Conservation (phyloP, 2,113 vertebrate genomes). For the Pteronura brasiliensis region DNA sequence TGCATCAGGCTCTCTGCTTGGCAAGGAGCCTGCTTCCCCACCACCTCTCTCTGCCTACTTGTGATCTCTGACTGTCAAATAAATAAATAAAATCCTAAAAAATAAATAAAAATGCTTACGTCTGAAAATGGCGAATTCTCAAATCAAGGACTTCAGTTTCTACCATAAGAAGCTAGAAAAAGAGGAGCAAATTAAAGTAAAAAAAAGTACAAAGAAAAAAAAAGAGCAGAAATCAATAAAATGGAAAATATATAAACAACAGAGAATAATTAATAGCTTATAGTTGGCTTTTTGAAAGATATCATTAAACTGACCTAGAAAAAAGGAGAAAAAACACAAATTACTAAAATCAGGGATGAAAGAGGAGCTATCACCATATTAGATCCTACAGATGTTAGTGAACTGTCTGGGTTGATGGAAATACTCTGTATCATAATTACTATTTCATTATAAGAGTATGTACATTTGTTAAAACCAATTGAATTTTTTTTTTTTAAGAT, state of each 20-base stretch:
- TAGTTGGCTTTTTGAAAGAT: neutral
- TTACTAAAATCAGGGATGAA: neutral
- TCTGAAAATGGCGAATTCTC: neutral
- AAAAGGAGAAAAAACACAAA: neutral
- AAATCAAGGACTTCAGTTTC: neutral
- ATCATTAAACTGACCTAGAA: neutral
- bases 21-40: no score
- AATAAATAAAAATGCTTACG: neutral
- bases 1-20: no score
- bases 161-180: neutral
- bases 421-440: neutral
- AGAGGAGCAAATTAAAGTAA: neutral
- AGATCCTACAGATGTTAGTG: neutral
- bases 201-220: neutral
- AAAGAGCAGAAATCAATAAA: neutral
- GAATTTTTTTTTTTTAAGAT: no score
- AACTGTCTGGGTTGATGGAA: neutral
- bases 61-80: no score
- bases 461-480: neutral
- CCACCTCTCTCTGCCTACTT: no score
- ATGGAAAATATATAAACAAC: neutral
- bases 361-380: neutral
- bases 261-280: neutral
- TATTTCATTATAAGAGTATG: neutral
- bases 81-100: no score